Percentiles rank a stretch among this genome's conserved stretches.
These are phyloP conservation scores for Centrocercus urophasianus DNA, from an alignment of 2,113 vertebrate species.

Conservation along the genomic window DNA sequence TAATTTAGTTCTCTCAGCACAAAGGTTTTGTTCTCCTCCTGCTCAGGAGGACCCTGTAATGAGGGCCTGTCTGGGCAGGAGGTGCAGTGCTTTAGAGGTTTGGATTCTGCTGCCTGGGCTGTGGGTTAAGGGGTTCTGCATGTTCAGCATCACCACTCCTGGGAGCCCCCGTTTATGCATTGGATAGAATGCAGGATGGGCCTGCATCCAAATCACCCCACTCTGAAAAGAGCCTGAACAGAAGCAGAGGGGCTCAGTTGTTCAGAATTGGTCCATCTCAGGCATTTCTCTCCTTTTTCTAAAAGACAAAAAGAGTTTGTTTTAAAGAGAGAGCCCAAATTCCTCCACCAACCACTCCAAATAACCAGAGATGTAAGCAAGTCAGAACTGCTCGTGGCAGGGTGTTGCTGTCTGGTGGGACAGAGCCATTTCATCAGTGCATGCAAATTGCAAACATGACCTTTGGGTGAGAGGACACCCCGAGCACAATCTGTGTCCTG, in stretches of 20 bases:
- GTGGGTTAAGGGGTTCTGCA: rapidly evolving
- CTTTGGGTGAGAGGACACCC: slow-evolving; percentile 38
- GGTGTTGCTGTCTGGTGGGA: slow-evolving; percentile 32
- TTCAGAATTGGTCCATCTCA: background rate
- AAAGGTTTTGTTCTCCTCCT: background rate
- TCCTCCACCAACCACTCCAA: background rate
- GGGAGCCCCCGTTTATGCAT: rapidly evolving
- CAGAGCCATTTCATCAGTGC: background rate
- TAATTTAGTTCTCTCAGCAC: background rate
- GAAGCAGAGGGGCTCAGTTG: rapidly evolving
- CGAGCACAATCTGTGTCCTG: background rate
- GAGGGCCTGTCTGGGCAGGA: slow-evolving; percentile 43
- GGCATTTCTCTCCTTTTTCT: background rate
- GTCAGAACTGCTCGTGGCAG: slow-evolving; percentile 44
- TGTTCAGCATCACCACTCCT: rapidly evolving
- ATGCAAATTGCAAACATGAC: slow-evolving; percentile 14
- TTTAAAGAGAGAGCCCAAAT: background rate
- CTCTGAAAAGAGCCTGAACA: background rate
- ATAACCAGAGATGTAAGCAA: slow-evolving; percentile 36
- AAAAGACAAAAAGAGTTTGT: background rate
- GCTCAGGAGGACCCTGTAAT: background rate
- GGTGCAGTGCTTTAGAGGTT: background rate
- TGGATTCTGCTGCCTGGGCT: rapidly evolving
- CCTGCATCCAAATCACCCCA: background rate
- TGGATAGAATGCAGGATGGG: rapidly evolving